A percentile compares a stretch with the other conserved stretches of the same genome.
These are phyloP conservation scores for Connochaetes taurinus DNA, from an alignment of 2,113 vertebrate genomes.

Conservation along the genomic window DNA sequence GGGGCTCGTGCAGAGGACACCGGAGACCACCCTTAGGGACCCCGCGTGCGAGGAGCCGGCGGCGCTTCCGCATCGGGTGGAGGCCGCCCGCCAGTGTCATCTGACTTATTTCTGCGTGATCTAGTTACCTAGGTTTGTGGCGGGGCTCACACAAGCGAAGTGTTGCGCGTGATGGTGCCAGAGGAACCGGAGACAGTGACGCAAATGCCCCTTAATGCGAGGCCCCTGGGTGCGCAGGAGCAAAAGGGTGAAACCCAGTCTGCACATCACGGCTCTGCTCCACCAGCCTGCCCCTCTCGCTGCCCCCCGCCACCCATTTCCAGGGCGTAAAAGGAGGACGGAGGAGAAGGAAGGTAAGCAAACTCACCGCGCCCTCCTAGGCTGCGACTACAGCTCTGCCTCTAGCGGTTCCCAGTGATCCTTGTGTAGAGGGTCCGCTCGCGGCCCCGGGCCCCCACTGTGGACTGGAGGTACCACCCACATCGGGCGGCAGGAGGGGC, in stretches of 20 bases:
- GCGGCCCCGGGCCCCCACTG: not conserved
- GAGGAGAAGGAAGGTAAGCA: not conserved
- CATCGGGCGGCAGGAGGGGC: not conserved
- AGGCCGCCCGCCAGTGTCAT: not conserved
- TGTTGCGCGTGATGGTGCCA: not conserved
- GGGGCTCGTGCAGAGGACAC: not conserved
- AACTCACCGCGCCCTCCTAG: not conserved
- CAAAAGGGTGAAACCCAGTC: not conserved
- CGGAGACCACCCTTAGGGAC: not conserved
- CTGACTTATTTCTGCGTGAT: not conserved
- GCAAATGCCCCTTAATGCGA: not conserved
- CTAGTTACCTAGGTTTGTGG: not conserved
- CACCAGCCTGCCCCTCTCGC: not conserved
- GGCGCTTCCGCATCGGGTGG: not conserved
- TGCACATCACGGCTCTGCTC: not conserved
- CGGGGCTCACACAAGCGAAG: not conserved
- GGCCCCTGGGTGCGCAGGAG: not conserved
- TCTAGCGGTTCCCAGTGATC: not conserved
- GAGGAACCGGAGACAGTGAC: not conserved
- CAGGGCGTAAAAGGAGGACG: not conserved
- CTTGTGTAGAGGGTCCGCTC: not conserved
- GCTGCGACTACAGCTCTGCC: no score
- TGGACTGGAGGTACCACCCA: not conserved
- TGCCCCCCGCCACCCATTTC: not conserved
- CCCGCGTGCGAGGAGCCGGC: not conserved